Conservation (phyloP, 2,888 invertebrate genomes). For the Macrophya annulata region DNA sequence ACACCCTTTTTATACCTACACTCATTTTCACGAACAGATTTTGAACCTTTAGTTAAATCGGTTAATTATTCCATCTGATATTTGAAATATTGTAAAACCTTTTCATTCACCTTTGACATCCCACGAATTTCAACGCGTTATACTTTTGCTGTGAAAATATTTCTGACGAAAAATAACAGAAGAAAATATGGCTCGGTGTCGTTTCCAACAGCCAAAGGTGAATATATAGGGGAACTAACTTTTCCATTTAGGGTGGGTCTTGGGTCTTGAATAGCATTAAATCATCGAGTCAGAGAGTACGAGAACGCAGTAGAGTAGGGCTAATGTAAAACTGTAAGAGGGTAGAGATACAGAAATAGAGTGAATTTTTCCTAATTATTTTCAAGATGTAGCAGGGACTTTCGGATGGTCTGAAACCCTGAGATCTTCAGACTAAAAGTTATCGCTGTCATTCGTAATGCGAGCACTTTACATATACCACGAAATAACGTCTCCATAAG, state of each 20-base stretch:
- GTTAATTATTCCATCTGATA: neutral
- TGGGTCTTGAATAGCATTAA: slow-evolving; percentile 23
- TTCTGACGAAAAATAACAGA: neutral
- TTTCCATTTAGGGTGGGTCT: slow-evolving; percentile 20
- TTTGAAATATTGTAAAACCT: neutral
- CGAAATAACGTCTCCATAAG: neutral
- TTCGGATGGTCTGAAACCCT: neutral
- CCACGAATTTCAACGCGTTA: neutral
- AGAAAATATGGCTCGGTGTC: neutral
- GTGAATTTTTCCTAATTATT: slow-evolving; percentile 27
- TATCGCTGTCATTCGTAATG: neutral
- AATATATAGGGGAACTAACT: slow-evolving; percentile 11
- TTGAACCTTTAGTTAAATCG: too few species aligned
- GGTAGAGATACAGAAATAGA: neutral
- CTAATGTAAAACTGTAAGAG: neutral
- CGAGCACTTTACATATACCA: neutral
- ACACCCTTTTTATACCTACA: too few species aligned
- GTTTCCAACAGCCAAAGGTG: slow-evolving; percentile 10
- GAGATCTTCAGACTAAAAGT: neutral
- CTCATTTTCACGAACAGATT: too few species aligned
- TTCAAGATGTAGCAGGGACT: neutral
- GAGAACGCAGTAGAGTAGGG: neutral
- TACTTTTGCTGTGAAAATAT: neutral
- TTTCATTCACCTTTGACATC: neutral
- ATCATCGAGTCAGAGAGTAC: slow-evolving; percentile 28